phyloP scores from a whole-genome alignment of 2,888 invertebrate genomes.

The Urechis unicinctus region DNA sequence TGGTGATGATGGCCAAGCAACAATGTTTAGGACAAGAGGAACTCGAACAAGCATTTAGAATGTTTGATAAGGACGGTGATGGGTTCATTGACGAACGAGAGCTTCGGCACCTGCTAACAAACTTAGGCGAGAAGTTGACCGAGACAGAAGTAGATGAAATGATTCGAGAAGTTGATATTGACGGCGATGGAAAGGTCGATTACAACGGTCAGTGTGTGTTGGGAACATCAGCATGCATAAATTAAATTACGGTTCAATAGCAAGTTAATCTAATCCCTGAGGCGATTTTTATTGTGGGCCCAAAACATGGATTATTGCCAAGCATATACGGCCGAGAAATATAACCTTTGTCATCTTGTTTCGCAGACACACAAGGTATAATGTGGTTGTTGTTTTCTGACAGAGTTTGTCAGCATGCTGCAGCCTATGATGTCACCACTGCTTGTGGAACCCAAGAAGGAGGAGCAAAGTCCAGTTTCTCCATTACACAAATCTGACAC shows the following conservation, averaged over 20 bases:
- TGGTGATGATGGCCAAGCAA: conserved; percentile 22
- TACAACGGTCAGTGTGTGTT: conserved; percentile 13
- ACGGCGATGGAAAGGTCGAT: conserved; percentile 22
- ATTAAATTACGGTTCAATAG: too few species aligned
- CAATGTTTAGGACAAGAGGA: conserved; percentile 19
- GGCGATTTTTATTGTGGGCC: too few species aligned
- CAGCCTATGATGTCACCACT: neutral
- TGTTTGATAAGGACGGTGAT: conserved; percentile 19
- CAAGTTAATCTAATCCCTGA: too few species aligned
- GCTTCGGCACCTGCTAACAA: conserved; percentile 19
- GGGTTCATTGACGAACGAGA: conserved; percentile 18
- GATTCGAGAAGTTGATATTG: conserved; percentile 21
- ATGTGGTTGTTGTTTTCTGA: too few species aligned
- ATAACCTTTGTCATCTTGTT: too few species aligned
- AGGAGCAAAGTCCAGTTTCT: too few species aligned
- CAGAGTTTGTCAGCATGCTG: neutral
- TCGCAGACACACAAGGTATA: too few species aligned
- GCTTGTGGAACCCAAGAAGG: too few species aligned
- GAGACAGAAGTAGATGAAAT: conserved; percentile 22
- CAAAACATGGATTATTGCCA: too few species aligned
- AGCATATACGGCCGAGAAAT: too few species aligned
- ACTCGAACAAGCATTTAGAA: conserved; percentile 17
- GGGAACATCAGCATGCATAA: neutral
- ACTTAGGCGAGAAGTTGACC: conserved; percentile 20
- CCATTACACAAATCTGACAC: too few species aligned